Evolutionary conservation across 2,113 vertebrate species (phyloP).

Genomic region (Neogale vison): DNA sequence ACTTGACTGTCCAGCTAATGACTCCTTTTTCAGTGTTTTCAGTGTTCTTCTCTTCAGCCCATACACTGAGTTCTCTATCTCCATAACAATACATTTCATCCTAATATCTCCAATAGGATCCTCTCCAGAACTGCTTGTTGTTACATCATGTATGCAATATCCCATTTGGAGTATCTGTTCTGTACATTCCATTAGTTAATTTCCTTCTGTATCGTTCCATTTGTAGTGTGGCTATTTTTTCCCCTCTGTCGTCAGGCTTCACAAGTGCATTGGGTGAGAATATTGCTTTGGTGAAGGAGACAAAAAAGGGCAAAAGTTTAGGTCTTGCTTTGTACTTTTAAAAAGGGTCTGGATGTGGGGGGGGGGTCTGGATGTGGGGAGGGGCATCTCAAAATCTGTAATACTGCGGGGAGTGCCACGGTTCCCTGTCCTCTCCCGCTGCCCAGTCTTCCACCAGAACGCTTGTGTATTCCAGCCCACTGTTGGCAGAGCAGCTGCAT

Average conservation of each 20-base stretch:
- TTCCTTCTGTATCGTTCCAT: background rate
- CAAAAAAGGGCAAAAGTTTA: background rate
- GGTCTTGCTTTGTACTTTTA: background rate
- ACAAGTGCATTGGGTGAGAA: background rate
- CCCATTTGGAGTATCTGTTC: background rate
- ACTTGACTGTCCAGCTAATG: background rate
- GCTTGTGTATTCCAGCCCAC: background rate
- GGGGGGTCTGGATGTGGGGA: background rate
- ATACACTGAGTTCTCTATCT: background rate
- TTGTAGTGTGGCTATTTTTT: background rate
- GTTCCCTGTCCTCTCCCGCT: background rate
- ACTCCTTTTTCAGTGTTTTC: background rate
- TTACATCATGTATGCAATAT: background rate
- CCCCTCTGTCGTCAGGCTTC: background rate
- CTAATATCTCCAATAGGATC: background rate
- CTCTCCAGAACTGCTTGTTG: background rate
- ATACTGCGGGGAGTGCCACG: background rate
- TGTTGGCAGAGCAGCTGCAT: background rate
- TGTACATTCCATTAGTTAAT: background rate
- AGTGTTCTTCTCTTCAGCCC: background rate
- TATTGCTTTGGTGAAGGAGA: background rate
- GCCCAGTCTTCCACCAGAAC: background rate
- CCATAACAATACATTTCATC: background rate
- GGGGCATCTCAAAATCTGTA: background rate
- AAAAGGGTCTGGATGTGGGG: background rate